Base-by-base conservation (phyloP, 2,113 vertebrate genomes). In the Cebidichthys violaceus region DNA sequence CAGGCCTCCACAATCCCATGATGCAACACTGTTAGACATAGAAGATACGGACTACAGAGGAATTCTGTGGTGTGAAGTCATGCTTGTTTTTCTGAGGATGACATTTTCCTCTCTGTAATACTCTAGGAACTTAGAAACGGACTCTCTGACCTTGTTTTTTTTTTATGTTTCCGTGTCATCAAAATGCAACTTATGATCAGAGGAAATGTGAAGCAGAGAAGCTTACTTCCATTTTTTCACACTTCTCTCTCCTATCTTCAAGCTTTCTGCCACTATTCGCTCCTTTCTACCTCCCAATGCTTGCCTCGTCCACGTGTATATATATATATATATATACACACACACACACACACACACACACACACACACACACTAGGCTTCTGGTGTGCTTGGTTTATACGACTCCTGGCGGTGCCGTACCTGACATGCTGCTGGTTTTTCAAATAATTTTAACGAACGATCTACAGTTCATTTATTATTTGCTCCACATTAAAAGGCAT, bases 381-480 rank as follows among this genome's bases (percentile, higher is more conserved):
- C 59, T 59, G 15, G n/a, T 68, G 54, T 45, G 57, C 22, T 55
- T 11, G 13, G 9, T 52, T 45, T 74, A 67, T 80, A 70, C 35
- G 29, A 84, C 82, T 65, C n/a, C 33, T 0, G 17, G 11, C 5
- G 24, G 50, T 4, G 61, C 55, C 64, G n/a, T 0, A 50, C 29
- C 61, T 4, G 20, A 78, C 54, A 60, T 11, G 61, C 70, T 69
- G 55, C 75, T 65, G 20, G 61, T 24, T 39, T 79, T 79, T 85
- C 2, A 52, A 24, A 61, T 20, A 31, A 31, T 76, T 70, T 14
- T 74, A 64, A 22, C 33, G n/a, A 35, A 35, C 22, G 60, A 1
- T 20, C 35, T 41, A 4, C 24, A 61, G 37, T 24, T 39, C 39
- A 70, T 75, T 57, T 20, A 55, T 55, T 18, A 15, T 66, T 55